Evolutionary conservation across 2,113 vertebrate species (phyloP).

Genomic region (Corythaixoides concolor): DNA sequence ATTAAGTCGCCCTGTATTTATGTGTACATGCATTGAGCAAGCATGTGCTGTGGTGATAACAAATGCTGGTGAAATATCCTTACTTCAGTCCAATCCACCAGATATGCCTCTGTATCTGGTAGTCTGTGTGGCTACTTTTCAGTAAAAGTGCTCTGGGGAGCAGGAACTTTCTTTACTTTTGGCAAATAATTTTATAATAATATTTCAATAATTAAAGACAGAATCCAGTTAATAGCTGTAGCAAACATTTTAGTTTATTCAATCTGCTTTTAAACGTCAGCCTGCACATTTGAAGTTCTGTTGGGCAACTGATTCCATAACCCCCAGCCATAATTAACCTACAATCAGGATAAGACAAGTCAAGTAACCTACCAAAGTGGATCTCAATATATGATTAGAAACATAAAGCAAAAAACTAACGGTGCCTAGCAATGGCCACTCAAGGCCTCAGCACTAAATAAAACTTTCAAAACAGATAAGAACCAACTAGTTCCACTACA

Average conservation of each 20-base stretch:
- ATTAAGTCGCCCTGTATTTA: neutral
- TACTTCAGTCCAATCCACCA: neutral
- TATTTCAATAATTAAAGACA: constrained; percentile 16
- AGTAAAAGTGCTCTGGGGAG: neutral
- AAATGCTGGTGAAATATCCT: neutral
- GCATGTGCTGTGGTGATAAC: neutral
- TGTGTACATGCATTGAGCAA: neutral
- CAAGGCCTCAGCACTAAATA: neutral
- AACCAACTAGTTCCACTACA: neutral
- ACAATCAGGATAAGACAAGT: neutral
- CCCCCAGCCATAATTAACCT: neutral
- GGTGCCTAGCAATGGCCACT: neutral
- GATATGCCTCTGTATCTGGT: neutral
- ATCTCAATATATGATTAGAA: neutral
- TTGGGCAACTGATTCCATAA: neutral
- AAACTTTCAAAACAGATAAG: neutral
- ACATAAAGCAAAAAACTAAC: neutral
- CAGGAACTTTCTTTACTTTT: neutral
- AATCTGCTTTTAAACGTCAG: neutral
- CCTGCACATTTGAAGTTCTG: neutral
- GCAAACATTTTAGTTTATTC: constrained; percentile 3
- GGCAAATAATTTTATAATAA: neutral
- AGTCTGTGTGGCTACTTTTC: neutral
- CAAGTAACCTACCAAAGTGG: neutral
- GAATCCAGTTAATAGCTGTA: neutral